These are phyloP conservation scores for Schmidtea mediterranea DNA, from an alignment of 1,140 invertebrate genomes.

Conservation along the genomic window DNA sequence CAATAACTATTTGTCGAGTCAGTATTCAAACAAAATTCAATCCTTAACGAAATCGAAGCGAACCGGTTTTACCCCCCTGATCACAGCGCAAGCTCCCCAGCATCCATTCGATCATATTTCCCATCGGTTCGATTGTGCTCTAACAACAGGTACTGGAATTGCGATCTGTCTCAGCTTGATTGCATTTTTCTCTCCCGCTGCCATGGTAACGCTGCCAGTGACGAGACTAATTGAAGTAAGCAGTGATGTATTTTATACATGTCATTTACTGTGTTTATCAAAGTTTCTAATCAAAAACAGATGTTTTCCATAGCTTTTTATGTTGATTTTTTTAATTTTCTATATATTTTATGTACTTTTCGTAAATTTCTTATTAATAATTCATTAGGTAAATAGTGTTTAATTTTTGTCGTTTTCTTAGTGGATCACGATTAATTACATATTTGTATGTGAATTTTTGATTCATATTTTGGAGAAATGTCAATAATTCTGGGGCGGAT, in stretches of 20 bases:
- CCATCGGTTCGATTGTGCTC: too few species aligned
- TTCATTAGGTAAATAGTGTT: too few species aligned
- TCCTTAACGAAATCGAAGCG: background rate
- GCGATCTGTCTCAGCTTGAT: conserved; percentile 45
- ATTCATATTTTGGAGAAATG: too few species aligned
- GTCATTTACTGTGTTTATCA: conserved; percentile 65
- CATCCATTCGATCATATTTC: too few species aligned
- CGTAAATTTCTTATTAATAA: too few species aligned
- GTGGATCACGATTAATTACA: conserved; percentile 12
- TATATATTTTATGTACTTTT: conserved; percentile 63
- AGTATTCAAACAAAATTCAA: too few species aligned
- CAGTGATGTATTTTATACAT: conserved; percentile 36
- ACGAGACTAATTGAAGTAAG: conserved; percentile 28
- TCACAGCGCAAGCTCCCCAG: conserved; percentile 42
- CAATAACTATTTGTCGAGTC: too few species aligned
- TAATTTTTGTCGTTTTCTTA: conserved; percentile 46
- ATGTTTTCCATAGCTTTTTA: too few species aligned
- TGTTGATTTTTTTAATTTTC: conserved; percentile 28
- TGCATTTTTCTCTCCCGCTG: conserved; percentile 63
- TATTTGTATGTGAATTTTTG: too few species aligned
- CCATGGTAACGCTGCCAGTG: conserved; percentile 61
- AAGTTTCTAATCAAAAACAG: conserved; percentile 39
- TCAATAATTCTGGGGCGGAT: too few species aligned
- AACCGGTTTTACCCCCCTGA: conserved; percentile 31
- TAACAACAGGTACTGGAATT: conserved; percentile 35